Conservation (phyloP, 92 coral and sea anemone species). For the Montipora capitata region DNA sequence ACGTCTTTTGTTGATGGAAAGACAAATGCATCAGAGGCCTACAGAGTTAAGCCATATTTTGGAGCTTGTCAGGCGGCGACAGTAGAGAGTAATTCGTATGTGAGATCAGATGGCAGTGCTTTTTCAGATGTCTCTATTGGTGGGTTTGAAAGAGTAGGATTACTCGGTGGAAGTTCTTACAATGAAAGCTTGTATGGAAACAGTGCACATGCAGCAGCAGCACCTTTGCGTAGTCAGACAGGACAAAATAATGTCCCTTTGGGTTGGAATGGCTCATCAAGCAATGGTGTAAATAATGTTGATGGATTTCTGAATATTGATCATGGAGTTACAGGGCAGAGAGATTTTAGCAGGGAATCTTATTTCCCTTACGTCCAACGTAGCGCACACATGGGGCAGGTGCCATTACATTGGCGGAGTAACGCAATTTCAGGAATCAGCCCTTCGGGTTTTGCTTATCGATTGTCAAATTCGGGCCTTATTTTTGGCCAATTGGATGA, state of each 20-base stretch:
- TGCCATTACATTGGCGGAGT: neutral
- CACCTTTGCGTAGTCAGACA: neutral
- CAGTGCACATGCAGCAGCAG: neutral
- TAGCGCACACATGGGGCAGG: neutral
- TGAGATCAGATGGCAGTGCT: neutral
- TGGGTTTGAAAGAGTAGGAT: neutral
- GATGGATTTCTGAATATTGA: neutral
- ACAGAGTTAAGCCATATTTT: neutral
- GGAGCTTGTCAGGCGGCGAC: slow-evolving; percentile 12
- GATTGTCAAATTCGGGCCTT: no score
- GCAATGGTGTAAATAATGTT: neutral
- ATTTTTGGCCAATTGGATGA: neutral
- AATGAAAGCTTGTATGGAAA: neutral
- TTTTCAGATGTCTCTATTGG: neutral
- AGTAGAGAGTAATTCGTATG: neutral
- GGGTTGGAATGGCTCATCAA: neutral
- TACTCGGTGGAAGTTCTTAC: neutral
- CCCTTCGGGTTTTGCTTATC: neutral
- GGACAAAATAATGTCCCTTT: neutral
- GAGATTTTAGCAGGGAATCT: neutral
- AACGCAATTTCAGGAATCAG: neutral
- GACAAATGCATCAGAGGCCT: neutral
- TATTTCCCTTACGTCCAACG: neutral
- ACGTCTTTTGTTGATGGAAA: slow-evolving; percentile 16
- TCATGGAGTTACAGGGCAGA: neutral